Evolutionary conservation across 2,888 invertebrate genomes (phyloP).

Genomic region (Bhutanitis thaidina): DNA sequence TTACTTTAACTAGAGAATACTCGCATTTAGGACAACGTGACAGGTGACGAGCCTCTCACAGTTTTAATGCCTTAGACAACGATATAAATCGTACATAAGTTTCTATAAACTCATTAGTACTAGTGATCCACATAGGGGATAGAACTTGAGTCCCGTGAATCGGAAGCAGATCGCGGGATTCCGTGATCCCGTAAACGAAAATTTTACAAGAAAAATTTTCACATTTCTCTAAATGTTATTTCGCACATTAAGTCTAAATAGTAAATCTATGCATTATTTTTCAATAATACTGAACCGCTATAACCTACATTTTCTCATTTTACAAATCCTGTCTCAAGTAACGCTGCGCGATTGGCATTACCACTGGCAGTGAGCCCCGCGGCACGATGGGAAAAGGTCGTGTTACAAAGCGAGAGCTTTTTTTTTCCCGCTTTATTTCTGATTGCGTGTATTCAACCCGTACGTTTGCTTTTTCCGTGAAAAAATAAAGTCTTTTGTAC

Average conservation of each 20-base stretch:
- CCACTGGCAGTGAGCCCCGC: conserved; percentile 28
- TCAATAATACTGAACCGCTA: not conserved
- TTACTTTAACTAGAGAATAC: too few species aligned
- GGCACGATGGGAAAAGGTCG: conserved; percentile 30
- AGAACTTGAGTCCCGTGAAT: too few species aligned
- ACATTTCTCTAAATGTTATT: too few species aligned
- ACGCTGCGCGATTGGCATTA: conserved; percentile 16
- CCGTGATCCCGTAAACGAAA: too few species aligned
- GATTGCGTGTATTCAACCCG: conserved; percentile 17
- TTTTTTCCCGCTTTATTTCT: conserved; percentile 33
- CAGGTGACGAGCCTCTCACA: too few species aligned
- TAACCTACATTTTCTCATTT: conserved; percentile 4
- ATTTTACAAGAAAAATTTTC: too few species aligned
- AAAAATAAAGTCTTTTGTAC: not conserved
- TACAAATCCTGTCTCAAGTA: conserved; percentile 1
- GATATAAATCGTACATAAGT: too few species aligned
- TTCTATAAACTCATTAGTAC: too few species aligned
- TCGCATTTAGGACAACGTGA: too few species aligned
- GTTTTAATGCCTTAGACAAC: too few species aligned
- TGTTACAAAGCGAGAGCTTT: conserved; percentile 20
- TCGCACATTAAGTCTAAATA: not conserved
- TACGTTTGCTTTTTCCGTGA: conserved; percentile 14
- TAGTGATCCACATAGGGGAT: too few species aligned
- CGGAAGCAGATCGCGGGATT: too few species aligned
- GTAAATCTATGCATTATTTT: not conserved